Evolutionary conservation across 2,797 vertebrate species (phyloP), one percentile per base, ranked within the genome.

Genomic region (Ptychobarbus kaznakovi): DNA sequence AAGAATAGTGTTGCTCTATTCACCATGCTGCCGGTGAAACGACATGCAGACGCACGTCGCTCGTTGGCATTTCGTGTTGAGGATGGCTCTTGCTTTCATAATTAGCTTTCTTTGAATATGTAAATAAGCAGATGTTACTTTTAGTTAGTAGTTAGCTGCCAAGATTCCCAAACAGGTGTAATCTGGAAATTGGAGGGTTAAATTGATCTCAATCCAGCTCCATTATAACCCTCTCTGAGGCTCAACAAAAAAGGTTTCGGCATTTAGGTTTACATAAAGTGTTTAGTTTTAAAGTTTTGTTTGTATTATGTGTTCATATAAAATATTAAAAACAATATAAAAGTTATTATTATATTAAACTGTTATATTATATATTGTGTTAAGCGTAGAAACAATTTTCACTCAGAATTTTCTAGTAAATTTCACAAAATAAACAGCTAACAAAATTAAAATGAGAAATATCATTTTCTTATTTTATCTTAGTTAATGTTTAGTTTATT

Each of bases 41-140:
- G 74, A 63, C 76, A 85, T 42, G 25, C 28, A 8, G 35, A 63
- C 18, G 28, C 42, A 73, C 12, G 53, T 61, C 51, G 68, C 65
- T 56, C 2, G n/a, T 58, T 68, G 25, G 42, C 83, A 35, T 85
- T 85, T 80, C 6, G 13, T 49, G 20, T 22, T 6, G 32, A 78
- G 49, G 44, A 63, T 73, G 77, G 77, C 66, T 80, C 51, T 85
- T 73, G 76, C 25, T 58, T 73, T 80, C 22, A 2, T 63, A 80
- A 80, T 80, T 73, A 73, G 76, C 66, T 73, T 77, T 80, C 76
- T 85, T 80, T 80, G 53, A 73, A 80, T 80, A 73, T 85, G 83
- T 49, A 85, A 79, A 80, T 85, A 80, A 46, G 76, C 76, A 85
- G 76, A 85, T 80, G 76, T 80, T 85, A 70, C 65, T 80, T 85